Evolutionary conservation across 2,113 vertebrate genomes (phyloP).

Genomic region (Speoplatyrhinus poulsoni): DNA sequence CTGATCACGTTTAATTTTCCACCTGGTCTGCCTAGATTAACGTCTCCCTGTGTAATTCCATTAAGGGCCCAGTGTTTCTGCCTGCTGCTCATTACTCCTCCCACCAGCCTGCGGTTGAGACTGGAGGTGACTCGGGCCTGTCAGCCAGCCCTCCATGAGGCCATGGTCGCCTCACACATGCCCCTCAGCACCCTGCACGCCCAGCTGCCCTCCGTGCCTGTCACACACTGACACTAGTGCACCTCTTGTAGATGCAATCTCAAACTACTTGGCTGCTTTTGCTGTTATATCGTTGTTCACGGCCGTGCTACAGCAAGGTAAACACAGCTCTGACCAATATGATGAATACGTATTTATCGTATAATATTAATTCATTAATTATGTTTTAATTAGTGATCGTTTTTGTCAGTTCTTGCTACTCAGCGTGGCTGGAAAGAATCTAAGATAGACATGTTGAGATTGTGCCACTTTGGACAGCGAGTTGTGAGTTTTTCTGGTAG

Average conservation of each 20-base stretch:
- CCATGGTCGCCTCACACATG: slow-evolving; percentile 5
- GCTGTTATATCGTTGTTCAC: no score
- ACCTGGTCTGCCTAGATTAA: slow-evolving; percentile 73
- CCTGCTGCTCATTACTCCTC: slow-evolving; percentile 58
- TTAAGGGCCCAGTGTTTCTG: slow-evolving; percentile 64
- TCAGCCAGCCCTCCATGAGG: slow-evolving; percentile 32
- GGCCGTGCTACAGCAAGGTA: no score
- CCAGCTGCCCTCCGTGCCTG: slow-evolving; percentile 18
- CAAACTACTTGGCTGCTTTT: no score
- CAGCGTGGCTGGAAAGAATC: no score
- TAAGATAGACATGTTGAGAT: no score
- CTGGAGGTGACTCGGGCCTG: slow-evolving; percentile 49
- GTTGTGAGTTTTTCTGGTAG: neutral
- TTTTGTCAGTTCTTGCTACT: no score
- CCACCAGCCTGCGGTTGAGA: slow-evolving; percentile 30
- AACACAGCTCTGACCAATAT: no score
- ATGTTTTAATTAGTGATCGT: no score
- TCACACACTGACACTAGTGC: neutral
- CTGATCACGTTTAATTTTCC: slow-evolving; percentile 74
- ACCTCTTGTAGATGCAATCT: slow-evolving; percentile 5
- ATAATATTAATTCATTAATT: no score
- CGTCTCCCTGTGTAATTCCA: slow-evolving; percentile 72
- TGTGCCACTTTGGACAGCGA: neutral
- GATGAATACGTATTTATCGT: no score
- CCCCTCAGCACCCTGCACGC: neutral